Percentiles rank a stretch among this genome's conserved stretches.
Conservation (phyloP, 2,797 vertebrate species). For the Tympanoctomys barrerae region DNA sequence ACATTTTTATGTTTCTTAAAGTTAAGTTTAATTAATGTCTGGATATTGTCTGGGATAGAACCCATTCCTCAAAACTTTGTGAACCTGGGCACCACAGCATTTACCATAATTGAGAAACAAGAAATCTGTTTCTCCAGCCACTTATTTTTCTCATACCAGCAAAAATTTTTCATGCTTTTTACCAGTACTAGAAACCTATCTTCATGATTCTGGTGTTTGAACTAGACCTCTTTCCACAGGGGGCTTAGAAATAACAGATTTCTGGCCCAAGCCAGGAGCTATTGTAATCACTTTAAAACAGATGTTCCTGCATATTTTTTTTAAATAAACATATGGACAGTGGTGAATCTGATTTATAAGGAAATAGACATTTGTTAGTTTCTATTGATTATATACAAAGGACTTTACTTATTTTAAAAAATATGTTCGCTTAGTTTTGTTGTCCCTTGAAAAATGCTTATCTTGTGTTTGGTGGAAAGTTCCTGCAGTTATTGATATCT, state of each 20-base stretch:
- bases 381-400: background rate
- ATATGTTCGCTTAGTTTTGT: background rate
- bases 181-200: background rate
- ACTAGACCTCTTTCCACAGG: background rate
- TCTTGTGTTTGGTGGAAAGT: background rate
- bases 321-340: conserved; percentile 56
- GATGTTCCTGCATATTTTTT: conserved; percentile 74
- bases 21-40: background rate
- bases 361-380: conserved; percentile 61
- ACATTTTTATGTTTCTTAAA: background rate
- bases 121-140: background rate
- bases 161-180: conserved; percentile 30
- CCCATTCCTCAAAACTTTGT: background rate
- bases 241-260: background rate
- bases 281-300: conserved; percentile 66
- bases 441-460: background rate
- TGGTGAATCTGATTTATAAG: conserved; percentile 78
- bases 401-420: conserved; percentile 19
- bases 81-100: background rate
- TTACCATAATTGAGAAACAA: background rate
- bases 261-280: conserved; percentile 60
- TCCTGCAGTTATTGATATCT: background rate
- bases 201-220: background rate
- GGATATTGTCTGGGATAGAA: background rate
- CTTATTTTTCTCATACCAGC: background rate